A percentile compares a stretch with the other conserved stretches of the same genome.
These are phyloP conservation scores for Scelioninae gen. 1 DNA, from an alignment of 2,888 invertebrate genomes.

Conservation along the genomic window DNA sequence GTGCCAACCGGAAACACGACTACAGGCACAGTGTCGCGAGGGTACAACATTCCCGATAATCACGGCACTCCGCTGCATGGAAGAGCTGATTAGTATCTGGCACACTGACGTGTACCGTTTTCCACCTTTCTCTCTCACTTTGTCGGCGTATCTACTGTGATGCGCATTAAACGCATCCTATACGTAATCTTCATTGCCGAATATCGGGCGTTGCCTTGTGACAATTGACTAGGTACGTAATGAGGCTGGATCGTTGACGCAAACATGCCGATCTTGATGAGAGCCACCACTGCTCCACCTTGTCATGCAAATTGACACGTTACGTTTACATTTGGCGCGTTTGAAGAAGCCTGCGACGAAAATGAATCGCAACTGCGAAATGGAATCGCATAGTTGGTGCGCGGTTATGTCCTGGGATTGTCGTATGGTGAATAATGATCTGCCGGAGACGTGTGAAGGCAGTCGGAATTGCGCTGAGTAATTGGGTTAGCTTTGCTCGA, in stretches of 20 bases:
- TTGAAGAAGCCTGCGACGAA: slow-evolving; percentile 12
- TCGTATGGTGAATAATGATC: slow-evolving; percentile 38
- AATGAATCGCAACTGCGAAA: slow-evolving; percentile 13
- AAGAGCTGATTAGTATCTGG: slow-evolving; percentile 60
- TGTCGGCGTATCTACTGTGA: slow-evolving; percentile 36
- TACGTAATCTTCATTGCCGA: slow-evolving; percentile 61
- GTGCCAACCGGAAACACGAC: slow-evolving; percentile 70
- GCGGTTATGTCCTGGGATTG: slow-evolving; percentile 16
- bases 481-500: slow-evolving; percentile 20
- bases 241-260: slow-evolving; percentile 59
- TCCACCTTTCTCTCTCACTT: slow-evolving; percentile 39
- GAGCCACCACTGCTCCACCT: slow-evolving; percentile 24
- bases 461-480: slow-evolving; percentile 15
- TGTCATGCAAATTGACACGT: slow-evolving; percentile 65
- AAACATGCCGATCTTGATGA: slow-evolving; percentile 58
- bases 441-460: slow-evolving; percentile 17
- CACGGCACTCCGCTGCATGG: slow-evolving; percentile 48
- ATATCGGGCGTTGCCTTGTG: slow-evolving; percentile 64
- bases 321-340: slow-evolving; percentile 48
- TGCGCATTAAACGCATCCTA: slow-evolving; percentile 50
- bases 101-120: slow-evolving; percentile 44
- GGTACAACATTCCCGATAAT: slow-evolving; percentile 63
- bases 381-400: slow-evolving; percentile 9
- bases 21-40: slow-evolving; percentile 55
- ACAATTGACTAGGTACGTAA: slow-evolving; percentile 66